A percentile compares a stretch with the other conserved stretches of the same genome.
Evolutionary conservation across 2,113 vertebrate species (phyloP).

Genomic region (Psittacus erithacus): DNA sequence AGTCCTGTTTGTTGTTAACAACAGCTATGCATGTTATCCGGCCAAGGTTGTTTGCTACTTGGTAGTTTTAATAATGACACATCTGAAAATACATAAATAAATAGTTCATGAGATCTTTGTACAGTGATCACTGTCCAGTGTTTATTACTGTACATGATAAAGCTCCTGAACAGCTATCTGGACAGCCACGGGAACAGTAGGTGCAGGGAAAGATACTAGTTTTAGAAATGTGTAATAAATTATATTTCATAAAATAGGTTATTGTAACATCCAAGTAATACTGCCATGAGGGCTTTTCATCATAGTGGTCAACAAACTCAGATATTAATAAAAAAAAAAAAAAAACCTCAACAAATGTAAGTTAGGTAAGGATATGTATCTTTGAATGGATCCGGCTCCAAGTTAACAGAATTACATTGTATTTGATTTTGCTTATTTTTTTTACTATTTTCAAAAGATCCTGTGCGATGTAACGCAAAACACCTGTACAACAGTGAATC

Average conservation of each 20-base stretch:
- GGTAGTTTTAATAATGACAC: background rate
- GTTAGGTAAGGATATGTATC: background rate
- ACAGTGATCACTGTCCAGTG: background rate
- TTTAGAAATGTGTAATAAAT: background rate
- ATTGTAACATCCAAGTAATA: background rate
- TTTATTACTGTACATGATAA: background rate
- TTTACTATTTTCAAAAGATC: background rate
- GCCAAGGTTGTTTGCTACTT: background rate
- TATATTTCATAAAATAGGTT: background rate
- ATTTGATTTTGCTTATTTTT: too few species aligned
- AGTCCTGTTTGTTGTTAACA: background rate
- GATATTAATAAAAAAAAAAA: background rate
- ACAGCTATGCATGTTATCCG: background rate
- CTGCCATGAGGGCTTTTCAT: background rate
- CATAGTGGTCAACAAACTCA: background rate
- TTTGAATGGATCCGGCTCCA: background rate
- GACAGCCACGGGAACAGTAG: background rate
- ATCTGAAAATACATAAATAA: background rate
- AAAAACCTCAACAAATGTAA: background rate
- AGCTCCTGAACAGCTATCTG: background rate
- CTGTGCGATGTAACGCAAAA: background rate
- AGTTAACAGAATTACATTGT: background rate
- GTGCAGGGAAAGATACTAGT: background rate
- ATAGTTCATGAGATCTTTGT: background rate
- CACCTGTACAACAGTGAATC: background rate